Evolutionary conservation across 37 sponge, comb jelly and placozoan genomes (phyloP).

Genomic region (Mnemiopsis leidyi): DNA sequence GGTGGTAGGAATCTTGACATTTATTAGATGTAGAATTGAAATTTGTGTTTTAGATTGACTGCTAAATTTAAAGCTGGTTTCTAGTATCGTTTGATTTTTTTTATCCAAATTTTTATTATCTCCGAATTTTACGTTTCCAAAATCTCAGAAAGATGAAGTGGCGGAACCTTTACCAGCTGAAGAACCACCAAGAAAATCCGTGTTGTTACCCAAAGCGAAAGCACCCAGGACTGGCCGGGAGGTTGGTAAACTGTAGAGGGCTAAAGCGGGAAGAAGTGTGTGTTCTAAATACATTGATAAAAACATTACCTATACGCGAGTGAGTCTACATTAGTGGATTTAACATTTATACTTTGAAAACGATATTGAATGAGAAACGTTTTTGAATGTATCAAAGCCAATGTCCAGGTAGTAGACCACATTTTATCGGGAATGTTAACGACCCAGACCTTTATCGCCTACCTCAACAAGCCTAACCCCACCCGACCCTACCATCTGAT

Average conservation of each 20-base stretch:
- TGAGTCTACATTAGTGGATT: too few relatives aligned
- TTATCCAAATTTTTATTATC: background rate
- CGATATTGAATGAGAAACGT: too few relatives aligned
- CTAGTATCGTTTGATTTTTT: too few relatives aligned
- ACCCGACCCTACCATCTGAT: constrained; percentile 45
- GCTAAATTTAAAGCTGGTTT: too few relatives aligned
- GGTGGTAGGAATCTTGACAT: background rate
- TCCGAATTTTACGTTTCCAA: too few relatives aligned
- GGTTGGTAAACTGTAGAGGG: too few relatives aligned
- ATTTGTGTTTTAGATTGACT: too few relatives aligned
- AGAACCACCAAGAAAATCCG: background rate
- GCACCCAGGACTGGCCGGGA: constrained; percentile 43
- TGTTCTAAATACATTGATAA: background rate
- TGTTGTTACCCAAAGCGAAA: constrained; percentile 1
- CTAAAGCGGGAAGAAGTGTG: background rate
- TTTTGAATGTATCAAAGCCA: too few relatives aligned
- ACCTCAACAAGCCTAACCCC: constrained; percentile 59
- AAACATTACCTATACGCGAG: too few relatives aligned
- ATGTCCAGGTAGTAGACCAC: constrained; percentile 41
- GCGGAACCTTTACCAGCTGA: background rate
- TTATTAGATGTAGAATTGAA: too few relatives aligned
- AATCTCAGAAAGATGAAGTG: background rate
- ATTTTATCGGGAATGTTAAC: constrained; percentile 34
- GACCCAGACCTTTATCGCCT: constrained; percentile 37
- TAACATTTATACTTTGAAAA: too few relatives aligned